Conservation (phyloP, 1,140 invertebrate genomes). For the Musca vetustissima region DNA sequence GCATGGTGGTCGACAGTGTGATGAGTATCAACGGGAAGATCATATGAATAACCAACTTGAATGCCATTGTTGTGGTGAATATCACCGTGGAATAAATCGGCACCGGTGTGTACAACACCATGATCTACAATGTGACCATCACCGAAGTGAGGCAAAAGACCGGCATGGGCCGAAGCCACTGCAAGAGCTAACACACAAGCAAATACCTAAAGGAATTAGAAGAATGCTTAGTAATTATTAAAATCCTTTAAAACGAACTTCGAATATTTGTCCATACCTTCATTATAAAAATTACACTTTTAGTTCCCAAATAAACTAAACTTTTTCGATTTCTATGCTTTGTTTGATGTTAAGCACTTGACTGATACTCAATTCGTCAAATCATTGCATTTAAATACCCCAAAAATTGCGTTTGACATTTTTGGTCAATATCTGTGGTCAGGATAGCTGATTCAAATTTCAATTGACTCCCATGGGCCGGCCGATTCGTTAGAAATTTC, state of each 20-base stretch:
- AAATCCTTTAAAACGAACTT: too few species aligned
- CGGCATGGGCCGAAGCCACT: constrained; percentile 42
- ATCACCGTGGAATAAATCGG: constrained; percentile 34
- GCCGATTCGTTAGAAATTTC: too few species aligned
- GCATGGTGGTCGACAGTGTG: constrained; percentile 31
- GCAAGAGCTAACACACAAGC: constrained; percentile 39
- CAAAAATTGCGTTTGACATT: too few species aligned
- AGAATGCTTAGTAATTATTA: background rate
- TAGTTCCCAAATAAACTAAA: constrained; percentile 42
- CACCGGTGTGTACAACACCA: constrained; percentile 29
- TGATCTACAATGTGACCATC: constrained; percentile 37
- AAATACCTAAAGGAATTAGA: constrained; percentile 32
- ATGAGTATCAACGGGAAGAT: constrained; percentile 40
- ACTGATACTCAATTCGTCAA: constrained; percentile 11
- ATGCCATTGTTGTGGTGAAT: constrained; percentile 39
- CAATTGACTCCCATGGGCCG: too few species aligned
- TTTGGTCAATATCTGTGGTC: too few species aligned
- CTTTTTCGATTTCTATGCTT: constrained; percentile 26
- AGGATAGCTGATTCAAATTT: too few species aligned
- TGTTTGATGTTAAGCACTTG: constrained; percentile 33
- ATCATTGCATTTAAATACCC: constrained; percentile 42
- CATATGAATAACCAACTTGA: constrained; percentile 40
- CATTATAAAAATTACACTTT: constrained; percentile 50
- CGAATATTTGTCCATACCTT: constrained; percentile 33
- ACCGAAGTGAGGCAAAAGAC: constrained; percentile 40